Base-by-base conservation (phyloP, 2,888 invertebrate genomes). In the Dryadula phaetusa region DNA sequence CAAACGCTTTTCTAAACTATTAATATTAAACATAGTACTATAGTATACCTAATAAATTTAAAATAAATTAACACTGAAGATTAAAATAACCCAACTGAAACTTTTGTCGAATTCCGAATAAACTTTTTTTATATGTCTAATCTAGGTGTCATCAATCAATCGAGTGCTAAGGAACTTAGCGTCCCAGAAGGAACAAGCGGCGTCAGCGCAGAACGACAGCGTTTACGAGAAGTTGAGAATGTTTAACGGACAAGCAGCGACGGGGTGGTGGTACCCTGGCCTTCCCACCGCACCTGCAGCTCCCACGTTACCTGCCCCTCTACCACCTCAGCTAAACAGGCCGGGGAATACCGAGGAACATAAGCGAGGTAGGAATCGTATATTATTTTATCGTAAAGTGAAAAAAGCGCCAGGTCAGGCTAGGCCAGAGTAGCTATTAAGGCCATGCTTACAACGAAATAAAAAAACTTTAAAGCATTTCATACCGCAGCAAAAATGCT, bases 141-240 rank as follows among this genome's bases (percentile, higher is more conserved):
- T 22, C 25, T 94, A 99, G 98, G 98, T 99, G 75, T 99, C 99
- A 72, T 99, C 98, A 82, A 99, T 99, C 90, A 99, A 99, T 94
- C 96, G 99, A 78, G 99, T 99, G 70, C 94, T 99, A 68, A 94
- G 99, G 73, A 99, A 99, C 93, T 94, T 99, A 79, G 98, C 99
- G 28, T 97, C 98, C 61, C 98, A 98, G 90, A 99, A 99, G 89
- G 99, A 98, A 91, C 98, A 98, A 87, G 97, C 97, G 78, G 95
- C 96, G 52, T 78, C 78, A 12, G 95, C 95, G 75, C 96, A 96
- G 81, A 96, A 95, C 85, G 98, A 98, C 90, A 97, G 97, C 73
- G 97, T 98, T 54, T 98, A 98, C 90, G 98, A 98, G 91, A 98
- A 98, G 92, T 93, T 99, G 76, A 94, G 98, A 76, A 97, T 99